phyloP scores from a whole-genome alignment of 2,888 invertebrate species.

The Elmis aenea region DNA sequence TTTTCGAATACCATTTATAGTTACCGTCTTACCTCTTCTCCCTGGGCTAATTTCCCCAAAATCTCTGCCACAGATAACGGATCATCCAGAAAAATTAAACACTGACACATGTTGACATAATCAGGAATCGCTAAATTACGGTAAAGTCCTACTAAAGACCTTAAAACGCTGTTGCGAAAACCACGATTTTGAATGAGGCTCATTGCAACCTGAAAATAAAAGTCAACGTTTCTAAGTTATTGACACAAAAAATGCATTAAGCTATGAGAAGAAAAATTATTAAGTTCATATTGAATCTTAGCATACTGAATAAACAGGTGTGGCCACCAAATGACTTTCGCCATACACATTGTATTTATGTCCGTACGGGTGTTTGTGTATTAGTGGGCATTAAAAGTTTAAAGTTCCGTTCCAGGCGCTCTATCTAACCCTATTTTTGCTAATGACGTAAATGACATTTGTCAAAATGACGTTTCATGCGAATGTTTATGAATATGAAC shows the following conservation, averaged over 20 bases:
- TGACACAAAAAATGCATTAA: not conserved
- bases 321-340: too few species aligned
- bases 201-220: conserved; percentile 87
- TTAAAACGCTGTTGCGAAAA: conserved; percentile 86
- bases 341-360: too few species aligned
- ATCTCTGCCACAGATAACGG: conserved; percentile 89
- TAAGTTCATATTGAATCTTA: not conserved
- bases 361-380: too few species aligned
- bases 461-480: too few species aligned
- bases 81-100: conserved; percentile 94
- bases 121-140: conserved; percentile 86
- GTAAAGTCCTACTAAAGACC: conserved; percentile 85
- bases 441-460: too few species aligned
- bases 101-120: conserved; percentile 98
- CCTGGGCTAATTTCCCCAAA: conserved; percentile 81
- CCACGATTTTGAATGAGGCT: conserved; percentile 91
- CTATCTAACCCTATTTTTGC: too few species aligned
- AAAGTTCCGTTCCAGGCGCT: too few species aligned
- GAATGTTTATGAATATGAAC: too few species aligned
- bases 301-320: not conserved
- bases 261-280: not conserved
- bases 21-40: conserved; percentile 57
- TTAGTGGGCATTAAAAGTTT: too few species aligned
- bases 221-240: conserved; percentile 3
- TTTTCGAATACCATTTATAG: not conserved